phyloP scores from a whole-genome alignment of 2,888 invertebrate genomes.

The Augochlorella aurata region DNA sequence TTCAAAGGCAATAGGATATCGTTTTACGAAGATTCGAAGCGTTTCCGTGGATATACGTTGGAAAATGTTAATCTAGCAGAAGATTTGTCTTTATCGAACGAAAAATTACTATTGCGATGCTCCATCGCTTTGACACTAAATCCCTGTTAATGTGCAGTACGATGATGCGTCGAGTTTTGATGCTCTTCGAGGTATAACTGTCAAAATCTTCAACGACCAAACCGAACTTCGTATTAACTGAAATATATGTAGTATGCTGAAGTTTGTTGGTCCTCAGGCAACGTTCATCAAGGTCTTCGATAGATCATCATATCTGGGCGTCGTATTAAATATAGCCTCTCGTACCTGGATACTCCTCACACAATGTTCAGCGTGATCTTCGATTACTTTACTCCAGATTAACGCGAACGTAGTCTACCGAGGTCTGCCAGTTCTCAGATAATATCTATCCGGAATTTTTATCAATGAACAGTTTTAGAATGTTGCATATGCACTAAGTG shows the following conservation, averaged over 20 bases:
- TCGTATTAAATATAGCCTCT: not conserved
- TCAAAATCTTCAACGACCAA: not conserved
- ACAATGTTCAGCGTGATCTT: not conserved
- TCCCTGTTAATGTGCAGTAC: not conserved
- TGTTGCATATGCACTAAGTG: no score
- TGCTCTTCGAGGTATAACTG: not conserved
- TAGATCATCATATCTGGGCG: not conserved
- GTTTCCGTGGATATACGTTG: no score
- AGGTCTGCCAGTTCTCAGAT: no score
- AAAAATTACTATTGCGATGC: not conserved
- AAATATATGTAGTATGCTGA: not conserved
- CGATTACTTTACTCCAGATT: not conserved
- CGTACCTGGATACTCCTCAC: not conserved
- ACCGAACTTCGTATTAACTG: not conserved
- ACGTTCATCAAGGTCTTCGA: not conserved
- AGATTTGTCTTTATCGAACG: not conserved
- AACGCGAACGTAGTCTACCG: no score
- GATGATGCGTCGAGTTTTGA: not conserved
- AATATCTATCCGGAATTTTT: no score
- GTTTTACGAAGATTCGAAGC: no score
- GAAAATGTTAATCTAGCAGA: no score
- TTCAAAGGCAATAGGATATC: no score
- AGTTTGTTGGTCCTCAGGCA: not conserved
- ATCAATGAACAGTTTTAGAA: no score
- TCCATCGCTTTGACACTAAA: not conserved